Evolutionary conservation across 1,140 invertebrate species (phyloP).

Genomic region (Teleopsis dalmanni): DNA sequence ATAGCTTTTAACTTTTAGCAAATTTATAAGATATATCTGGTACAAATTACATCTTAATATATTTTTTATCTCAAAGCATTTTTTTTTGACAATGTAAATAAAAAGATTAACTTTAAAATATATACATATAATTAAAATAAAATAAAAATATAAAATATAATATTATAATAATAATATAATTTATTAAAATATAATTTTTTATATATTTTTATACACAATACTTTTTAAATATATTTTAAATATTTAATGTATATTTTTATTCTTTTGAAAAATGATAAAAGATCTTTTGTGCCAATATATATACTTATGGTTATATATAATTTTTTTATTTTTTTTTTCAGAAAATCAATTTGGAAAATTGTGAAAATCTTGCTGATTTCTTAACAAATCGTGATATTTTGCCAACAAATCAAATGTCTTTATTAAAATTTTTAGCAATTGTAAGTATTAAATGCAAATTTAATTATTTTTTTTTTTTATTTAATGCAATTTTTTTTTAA

Average conservation of each 20-base stretch:
- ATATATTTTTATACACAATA: not conserved
- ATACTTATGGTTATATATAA: not conserved
- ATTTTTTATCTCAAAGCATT: too few species aligned
- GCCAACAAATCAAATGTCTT: conserved; percentile 46
- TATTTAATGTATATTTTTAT: not conserved
- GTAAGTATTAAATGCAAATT: conserved; percentile 46
- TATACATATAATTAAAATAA: not conserved
- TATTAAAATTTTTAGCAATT: conserved; percentile 57
- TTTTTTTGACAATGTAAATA: too few species aligned
- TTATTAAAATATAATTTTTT: not conserved
- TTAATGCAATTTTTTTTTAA: conserved; percentile 7
- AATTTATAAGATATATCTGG: too few species aligned
- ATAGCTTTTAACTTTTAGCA: too few species aligned
- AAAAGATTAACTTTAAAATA: not conserved
- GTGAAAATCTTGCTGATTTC: conserved; percentile 36
- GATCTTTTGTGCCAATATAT: too few species aligned
- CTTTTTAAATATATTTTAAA: not conserved
- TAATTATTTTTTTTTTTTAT: not conserved
- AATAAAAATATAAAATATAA: not conserved
- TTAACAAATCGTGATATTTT: conserved; percentile 29
- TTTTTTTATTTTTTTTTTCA: conserved; percentile 15
- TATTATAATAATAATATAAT: not conserved
- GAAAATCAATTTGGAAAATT: conserved; percentile 30
- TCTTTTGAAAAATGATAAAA: not conserved
- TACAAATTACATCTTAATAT: too few species aligned